phyloP scores from a whole-genome alignment of 92 coral and sea anemone genomes.

The Diadumene lineata region DNA sequence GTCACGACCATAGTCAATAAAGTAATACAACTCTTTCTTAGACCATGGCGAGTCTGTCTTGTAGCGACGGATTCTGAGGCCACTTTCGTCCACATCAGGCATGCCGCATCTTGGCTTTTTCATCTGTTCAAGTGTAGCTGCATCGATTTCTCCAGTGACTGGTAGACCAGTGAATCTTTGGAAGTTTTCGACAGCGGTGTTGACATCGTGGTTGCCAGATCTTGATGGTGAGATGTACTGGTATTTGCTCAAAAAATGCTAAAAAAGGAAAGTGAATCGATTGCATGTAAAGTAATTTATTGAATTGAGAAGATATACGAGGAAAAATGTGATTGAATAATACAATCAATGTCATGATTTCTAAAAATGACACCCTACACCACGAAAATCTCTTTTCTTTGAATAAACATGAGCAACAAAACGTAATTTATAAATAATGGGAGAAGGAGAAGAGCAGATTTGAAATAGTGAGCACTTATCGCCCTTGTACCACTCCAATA shows the following conservation, averaged over 20 bases:
- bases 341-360: too few species aligned
- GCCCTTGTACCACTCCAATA: too few species aligned
- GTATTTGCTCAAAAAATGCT: slow-evolving; percentile 64
- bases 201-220: slow-evolving; percentile 76
- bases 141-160: slow-evolving; percentile 67
- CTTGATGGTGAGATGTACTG: slow-evolving; percentile 68
- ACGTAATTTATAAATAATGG: too few species aligned
- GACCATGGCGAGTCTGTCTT: slow-evolving; percentile 52
- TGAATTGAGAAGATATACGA: background rate
- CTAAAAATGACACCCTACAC: too few species aligned
- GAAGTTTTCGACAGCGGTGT: slow-evolving; percentile 48
- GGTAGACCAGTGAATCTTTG: slow-evolving; percentile 70
- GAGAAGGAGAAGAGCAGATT: too few species aligned
- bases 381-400: too few species aligned
- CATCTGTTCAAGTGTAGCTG: slow-evolving; percentile 56
- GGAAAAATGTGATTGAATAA: too few species aligned
- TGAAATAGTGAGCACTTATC: too few species aligned
- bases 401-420: too few species aligned
- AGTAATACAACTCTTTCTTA: slow-evolving; percentile 48
- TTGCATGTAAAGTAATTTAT: background rate
- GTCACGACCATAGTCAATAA: slow-evolving; percentile 49
- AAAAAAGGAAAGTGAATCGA: background rate
- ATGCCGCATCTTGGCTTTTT: slow-evolving; percentile 72
- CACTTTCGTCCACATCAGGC: slow-evolving; percentile 61
- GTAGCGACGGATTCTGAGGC: slow-evolving; percentile 49